A percentile compares a stretch with the other conserved stretches of the same genome.
phyloP scores from a whole-genome alignment of 2,113 vertebrate species.

The Microtus pennsylvanicus region DNA sequence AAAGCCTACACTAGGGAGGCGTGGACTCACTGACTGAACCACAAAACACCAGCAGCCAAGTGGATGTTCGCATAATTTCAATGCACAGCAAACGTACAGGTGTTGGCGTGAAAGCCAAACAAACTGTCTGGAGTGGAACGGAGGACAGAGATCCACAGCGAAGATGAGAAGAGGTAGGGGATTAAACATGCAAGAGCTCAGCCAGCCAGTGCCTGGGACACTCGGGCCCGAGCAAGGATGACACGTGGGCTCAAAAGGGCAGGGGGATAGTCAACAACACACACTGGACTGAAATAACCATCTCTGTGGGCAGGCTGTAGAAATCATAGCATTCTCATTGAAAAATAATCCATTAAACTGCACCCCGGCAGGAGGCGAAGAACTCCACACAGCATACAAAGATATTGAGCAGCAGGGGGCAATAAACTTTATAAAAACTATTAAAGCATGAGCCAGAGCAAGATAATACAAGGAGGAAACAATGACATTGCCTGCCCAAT shows the following conservation, averaged over 20 bases:
- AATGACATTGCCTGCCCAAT: conserved; percentile 79
- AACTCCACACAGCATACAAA: conserved; percentile 84
- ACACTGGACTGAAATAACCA: conserved; percentile 81
- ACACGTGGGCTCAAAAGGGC: conserved; percentile 65
- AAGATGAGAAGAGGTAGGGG: conserved; percentile 67
- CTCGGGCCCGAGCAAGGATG: conserved; percentile 63
- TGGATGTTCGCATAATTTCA: conserved; percentile 75
- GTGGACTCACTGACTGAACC: conserved; percentile 75
- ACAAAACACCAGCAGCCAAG: conserved; percentile 73
- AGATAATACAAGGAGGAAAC: conserved; percentile 63
- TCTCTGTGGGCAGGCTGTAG: conserved; percentile 86
- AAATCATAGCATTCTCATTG: conserved; percentile 84
- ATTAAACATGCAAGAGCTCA: conserved; percentile 65
- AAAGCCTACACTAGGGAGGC: conserved; percentile 62
- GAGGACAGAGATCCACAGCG: conserved; percentile 75
- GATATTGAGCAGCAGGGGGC: conserved; percentile 85
- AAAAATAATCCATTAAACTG: conserved; percentile 88
- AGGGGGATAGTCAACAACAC: conserved; percentile 80
- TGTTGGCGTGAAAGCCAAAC: conserved; percentile 78
- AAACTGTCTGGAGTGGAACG: conserved; percentile 73
- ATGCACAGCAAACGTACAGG: conserved; percentile 82
- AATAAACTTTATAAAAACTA: conserved; percentile 89
- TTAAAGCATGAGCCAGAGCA: conserved; percentile 83
- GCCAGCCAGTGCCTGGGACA: conserved; percentile 38
- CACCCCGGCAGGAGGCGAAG: conserved; percentile 85